These are phyloP conservation scores for Elephantulus edwardii DNA, from an alignment of 2,113 vertebrate species.

Conservation along the genomic window DNA sequence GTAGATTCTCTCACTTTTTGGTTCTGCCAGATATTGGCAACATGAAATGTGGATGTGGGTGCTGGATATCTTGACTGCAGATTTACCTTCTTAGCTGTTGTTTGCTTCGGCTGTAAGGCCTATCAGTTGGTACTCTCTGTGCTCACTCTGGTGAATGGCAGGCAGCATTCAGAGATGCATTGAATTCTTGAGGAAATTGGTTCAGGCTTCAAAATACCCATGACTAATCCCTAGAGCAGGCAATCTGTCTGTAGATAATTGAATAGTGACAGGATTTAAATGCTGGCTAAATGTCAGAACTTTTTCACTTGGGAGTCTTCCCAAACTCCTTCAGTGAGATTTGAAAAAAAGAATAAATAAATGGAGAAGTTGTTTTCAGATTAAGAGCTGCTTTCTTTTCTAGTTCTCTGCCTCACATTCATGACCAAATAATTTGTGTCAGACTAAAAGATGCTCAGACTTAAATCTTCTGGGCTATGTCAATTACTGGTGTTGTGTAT, in stretches of 20 bases:
- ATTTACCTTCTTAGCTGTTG: constrained; percentile 3
- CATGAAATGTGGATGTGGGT: neutral
- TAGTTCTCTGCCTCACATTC: neutral
- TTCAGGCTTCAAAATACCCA: constrained; percentile 6
- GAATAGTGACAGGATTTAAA: constrained; percentile 26
- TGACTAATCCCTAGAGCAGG: neutral
- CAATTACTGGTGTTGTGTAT: neutral
- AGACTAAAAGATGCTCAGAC: neutral
- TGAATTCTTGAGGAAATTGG: no score
- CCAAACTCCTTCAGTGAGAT: neutral
- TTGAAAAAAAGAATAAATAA: neutral
- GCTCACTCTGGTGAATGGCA: neutral
- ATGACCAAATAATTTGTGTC: neutral
- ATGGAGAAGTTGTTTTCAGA: neutral
- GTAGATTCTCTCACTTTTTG: neutral
- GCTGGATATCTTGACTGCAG: no score
- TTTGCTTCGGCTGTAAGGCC: neutral
- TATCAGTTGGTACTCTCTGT: neutral
- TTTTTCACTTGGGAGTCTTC: constrained; percentile 1
- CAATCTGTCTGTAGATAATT: neutral
- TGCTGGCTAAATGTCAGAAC: constrained; percentile 16
- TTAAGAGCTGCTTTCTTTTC: neutral
- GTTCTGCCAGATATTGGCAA: constrained; percentile 6
- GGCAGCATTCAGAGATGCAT: neutral
- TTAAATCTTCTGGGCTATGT: constrained; percentile 34